A percentile compares a stretch with the other conserved stretches of the same genome.
phyloP scores from a whole-genome alignment of 2,888 invertebrate species.

The Synanthedon vespiformis region DNA sequence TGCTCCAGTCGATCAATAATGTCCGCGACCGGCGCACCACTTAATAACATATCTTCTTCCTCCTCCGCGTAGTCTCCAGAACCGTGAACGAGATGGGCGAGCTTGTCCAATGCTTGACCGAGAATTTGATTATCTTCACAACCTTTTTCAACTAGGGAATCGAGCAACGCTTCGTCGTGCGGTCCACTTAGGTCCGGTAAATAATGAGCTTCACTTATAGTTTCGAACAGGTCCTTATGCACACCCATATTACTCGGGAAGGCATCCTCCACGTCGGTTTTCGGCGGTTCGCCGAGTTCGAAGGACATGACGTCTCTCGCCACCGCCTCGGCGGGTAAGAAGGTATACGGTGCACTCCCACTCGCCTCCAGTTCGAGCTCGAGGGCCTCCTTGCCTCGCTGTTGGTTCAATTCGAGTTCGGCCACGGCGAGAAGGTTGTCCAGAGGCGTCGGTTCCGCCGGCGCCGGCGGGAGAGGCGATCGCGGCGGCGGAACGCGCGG shows the following conservation, averaged over 20 bases:
- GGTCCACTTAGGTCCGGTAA: conserved; percentile 53
- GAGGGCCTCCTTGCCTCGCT: conserved; percentile 45
- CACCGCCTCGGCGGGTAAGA: conserved; percentile 45
- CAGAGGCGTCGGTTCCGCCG: conserved; percentile 64
- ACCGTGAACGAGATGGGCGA: conserved; percentile 48
- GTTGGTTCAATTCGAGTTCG: conserved; percentile 74
- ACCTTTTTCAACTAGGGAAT: conserved; percentile 72
- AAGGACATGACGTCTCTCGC: conserved; percentile 54
- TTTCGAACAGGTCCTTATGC: conserved; percentile 60
- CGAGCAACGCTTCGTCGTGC: conserved; percentile 68
- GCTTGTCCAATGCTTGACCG: conserved; percentile 53
- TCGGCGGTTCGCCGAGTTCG: conserved; percentile 41
- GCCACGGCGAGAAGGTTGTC: conserved; percentile 75
- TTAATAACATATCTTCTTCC: conserved; percentile 57
- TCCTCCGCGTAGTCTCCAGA: conserved; percentile 57
- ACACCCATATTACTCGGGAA: conserved; percentile 43
- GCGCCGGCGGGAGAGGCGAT: conserved; percentile 20
- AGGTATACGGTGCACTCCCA: conserved; percentile 29
- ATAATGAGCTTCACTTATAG: conserved; percentile 61
- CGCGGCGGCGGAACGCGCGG: conserved; percentile 33
- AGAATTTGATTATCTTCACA: conserved; percentile 72
- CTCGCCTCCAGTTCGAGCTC: conserved; percentile 25
- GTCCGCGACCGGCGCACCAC: conserved; percentile 65
- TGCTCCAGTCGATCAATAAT: conserved; percentile 75
- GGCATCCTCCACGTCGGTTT: conserved; percentile 43